Conservation (phyloP, 2,888 invertebrate genomes). For the Limnephilus marmoratus region DNA sequence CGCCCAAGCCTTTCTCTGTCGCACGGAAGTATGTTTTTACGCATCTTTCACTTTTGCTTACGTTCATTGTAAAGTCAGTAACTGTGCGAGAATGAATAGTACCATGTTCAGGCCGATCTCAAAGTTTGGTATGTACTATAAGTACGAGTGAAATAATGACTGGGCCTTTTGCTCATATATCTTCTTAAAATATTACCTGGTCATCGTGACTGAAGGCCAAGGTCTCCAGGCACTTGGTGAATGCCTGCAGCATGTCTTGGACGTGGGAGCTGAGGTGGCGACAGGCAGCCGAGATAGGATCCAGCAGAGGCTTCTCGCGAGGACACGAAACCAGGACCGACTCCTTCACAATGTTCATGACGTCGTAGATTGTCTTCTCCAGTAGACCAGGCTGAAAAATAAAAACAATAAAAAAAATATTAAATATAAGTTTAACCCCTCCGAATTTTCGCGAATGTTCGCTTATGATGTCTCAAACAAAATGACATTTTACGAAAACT, state of each 20-base stretch:
- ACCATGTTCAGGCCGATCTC: too few species aligned
- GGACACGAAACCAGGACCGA: constrained; percentile 72
- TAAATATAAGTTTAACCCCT: not conserved
- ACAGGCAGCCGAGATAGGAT: constrained; percentile 72
- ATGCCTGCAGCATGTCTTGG: constrained; percentile 81
- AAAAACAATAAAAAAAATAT: too few species aligned
- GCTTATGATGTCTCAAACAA: too few species aligned
- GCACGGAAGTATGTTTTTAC: too few species aligned
- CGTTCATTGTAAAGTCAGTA: too few species aligned
- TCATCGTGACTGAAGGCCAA: constrained; percentile 85
- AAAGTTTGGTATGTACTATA: not conserved
- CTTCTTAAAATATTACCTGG: constrained; percentile 71
- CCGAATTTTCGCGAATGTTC: too few species aligned
- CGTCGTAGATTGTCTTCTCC: constrained; percentile 72
- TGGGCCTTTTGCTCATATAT: not conserved
- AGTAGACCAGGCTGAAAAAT: constrained; percentile 71
- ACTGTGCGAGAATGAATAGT: too few species aligned
- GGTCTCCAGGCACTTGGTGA: constrained; percentile 83
- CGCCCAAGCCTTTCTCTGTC: too few species aligned
- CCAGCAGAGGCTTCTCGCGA: constrained; percentile 73
- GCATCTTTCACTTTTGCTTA: too few species aligned
- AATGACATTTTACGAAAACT: too few species aligned
- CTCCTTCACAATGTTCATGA: constrained; percentile 73
- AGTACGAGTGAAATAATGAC: not conserved
- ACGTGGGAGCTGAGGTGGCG: constrained; percentile 73